Base-by-base conservation (phyloP, 2,888 invertebrate species). In the Tortricodes alternella region DNA sequence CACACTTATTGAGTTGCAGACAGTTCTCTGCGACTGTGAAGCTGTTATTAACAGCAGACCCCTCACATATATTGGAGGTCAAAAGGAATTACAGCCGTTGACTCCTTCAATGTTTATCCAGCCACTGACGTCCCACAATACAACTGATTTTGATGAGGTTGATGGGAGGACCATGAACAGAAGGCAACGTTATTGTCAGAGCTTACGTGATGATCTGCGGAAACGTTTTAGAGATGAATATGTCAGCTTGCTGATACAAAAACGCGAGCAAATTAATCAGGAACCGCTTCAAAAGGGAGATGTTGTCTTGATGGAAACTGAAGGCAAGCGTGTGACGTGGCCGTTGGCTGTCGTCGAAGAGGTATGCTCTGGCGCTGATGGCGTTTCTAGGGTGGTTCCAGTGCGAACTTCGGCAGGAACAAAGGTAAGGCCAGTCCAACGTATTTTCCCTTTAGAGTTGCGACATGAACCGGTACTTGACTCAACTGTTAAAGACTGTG, bases 181-280 rank as follows among this genome's bases (percentile, higher is more conserved):
- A 21, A 37, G 44, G 3, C 23, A 24, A 11, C 35, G 16, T 2
- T 56, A 38, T 19, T 29, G 24, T 32, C 44, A 44, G 23, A 38
- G 16, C 11, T 24, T 56, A 6, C 44, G 56, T 11, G 29, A 49
- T 9, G 46, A 56, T 38, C 13, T 50, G 8, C 27, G 56, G 9
- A 49, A 44, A 44, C 44, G 56, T 15, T 56, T 50, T 9, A 32
- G 44, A 24, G 34, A 35, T n/a, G 34, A 48, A 11, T 48, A 44
- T 11, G n/a, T 46, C 11, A 21, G 21, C 21, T 32, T 19, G 2
- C 34, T 46, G 5, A 13, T 34, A 21, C 46, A 46, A 34, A 32
- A 21, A 13, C 32, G 34, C 2, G 34, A 34, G 21, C 32, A 21
- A 13, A 11, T 21, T 19, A 32, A 7, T 13, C 34, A 19, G 1